phyloP scores from a whole-genome alignment of 1,140 invertebrate genomes.

The Brachionus plicatilis region DNA sequence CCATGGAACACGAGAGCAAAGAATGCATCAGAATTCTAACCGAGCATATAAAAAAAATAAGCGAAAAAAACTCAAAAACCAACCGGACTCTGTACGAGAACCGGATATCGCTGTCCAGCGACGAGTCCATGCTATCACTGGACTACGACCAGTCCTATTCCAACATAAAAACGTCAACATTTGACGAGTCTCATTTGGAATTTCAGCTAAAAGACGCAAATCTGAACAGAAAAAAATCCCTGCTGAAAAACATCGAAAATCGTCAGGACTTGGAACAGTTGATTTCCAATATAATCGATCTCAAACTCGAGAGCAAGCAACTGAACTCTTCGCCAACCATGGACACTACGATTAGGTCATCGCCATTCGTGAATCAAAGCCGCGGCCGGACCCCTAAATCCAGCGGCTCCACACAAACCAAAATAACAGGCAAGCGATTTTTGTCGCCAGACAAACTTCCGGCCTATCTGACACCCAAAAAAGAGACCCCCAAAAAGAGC shows the following conservation, averaged over 20 bases:
- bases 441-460: slow-evolving; percentile 22
- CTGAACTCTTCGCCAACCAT: not conserved
- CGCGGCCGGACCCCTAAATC: not conserved
- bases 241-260: not conserved
- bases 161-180: slow-evolving; percentile 11
- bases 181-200: slow-evolving; percentile 13
- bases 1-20: slow-evolving; percentile 33
- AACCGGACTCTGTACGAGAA: not conserved
- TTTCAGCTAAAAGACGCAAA: not conserved
- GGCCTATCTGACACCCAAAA: not conserved
- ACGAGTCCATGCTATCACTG: not conserved
- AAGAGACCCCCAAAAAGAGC: not conserved
- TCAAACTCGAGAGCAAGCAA: not conserved
- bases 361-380: not conserved
- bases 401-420: not conserved
- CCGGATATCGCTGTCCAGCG: not conserved
- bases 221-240: not conserved
- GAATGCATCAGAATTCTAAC: slow-evolving; percentile 46
- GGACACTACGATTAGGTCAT: not conserved
- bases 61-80: not conserved
- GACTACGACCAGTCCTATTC: slow-evolving; percentile 2
- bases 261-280: not conserved
- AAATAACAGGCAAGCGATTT: slow-evolving; percentile 24
- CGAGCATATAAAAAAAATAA: slow-evolving; percentile 44
- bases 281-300: not conserved